A percentile compares a stretch with the other conserved stretches of the same genome.
Conservation (phyloP, 2,113 vertebrate species). For the Rhagologus leucostigma region DNA sequence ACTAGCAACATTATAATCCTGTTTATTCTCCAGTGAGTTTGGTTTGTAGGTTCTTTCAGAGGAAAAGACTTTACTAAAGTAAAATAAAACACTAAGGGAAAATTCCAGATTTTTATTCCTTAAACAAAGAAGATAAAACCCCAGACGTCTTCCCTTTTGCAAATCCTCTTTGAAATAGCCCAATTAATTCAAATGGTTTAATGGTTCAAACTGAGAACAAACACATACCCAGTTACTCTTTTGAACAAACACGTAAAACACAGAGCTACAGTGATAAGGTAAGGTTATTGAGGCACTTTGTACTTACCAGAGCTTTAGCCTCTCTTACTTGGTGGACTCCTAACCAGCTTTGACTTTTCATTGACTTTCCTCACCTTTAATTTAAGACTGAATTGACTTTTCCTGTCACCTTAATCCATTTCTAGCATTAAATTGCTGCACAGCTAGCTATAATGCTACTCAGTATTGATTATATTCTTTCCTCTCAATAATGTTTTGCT, state of each 20-base stretch:
- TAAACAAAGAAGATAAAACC: neutral
- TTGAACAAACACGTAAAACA: neutral
- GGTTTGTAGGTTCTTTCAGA: neutral
- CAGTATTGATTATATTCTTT: constrained; percentile 42
- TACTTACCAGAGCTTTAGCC: neutral
- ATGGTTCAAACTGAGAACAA: neutral
- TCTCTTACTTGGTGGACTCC: neutral
- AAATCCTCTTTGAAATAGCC: neutral
- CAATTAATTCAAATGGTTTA: neutral
- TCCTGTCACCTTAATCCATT: constrained; percentile 52
- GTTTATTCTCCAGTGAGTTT: neutral
- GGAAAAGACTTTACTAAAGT: neutral
- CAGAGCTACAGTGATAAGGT: neutral
- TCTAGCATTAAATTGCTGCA: constrained; percentile 35
- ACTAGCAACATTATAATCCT: neutral
- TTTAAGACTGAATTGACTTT: constrained; percentile 55
- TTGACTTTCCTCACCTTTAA: constrained; percentile 55
- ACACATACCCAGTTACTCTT: neutral
- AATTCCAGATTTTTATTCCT: neutral
- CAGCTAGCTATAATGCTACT: constrained; percentile 1
- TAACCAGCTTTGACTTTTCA: constrained; percentile 52
- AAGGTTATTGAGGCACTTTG: neutral
- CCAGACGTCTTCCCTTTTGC: neutral
- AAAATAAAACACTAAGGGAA: neutral
- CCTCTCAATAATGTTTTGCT: constrained; percentile 44